These are phyloP conservation scores for Nomada fucata DNA, from an alignment of 2,888 invertebrate genomes.

Conservation along the genomic window DNA sequence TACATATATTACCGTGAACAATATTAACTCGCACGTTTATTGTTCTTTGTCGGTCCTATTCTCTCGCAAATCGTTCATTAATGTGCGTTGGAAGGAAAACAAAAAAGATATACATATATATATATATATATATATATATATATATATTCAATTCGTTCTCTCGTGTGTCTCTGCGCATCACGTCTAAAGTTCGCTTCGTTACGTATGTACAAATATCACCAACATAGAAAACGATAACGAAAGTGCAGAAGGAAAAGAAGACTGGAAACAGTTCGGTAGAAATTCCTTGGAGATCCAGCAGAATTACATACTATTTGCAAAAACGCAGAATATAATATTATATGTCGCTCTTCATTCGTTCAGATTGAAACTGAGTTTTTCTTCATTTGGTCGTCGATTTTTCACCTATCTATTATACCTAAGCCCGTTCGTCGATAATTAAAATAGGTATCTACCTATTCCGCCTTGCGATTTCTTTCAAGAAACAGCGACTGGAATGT, in stretches of 20 bases:
- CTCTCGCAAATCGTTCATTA: conserved; percentile 2
- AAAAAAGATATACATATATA: conserved; percentile 2
- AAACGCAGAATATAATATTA: conserved; percentile 7
- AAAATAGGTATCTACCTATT: conserved; percentile 18
- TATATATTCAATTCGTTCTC: conserved; percentile 19
- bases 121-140: not conserved
- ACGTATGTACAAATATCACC: conserved; percentile 43
- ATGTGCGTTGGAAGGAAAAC: conserved; percentile 44
- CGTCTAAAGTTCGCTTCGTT: not conserved
- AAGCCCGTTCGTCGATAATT: conserved; percentile 17
- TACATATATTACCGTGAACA: conserved; percentile 19
- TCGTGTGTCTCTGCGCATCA: not conserved
- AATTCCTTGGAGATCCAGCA: not conserved
- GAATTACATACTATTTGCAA: conserved; percentile 18
- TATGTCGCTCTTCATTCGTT: not conserved
- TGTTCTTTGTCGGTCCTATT: not conserved
- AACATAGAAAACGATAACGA: conserved; percentile 39
- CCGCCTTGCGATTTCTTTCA: not conserved
- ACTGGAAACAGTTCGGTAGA: not conserved
- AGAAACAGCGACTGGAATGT: conserved; percentile 50
- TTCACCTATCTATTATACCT: not conserved
- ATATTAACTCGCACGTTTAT: conserved; percentile 11
- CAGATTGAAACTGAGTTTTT: conserved; percentile 4
- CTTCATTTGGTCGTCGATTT: conserved; percentile 42
- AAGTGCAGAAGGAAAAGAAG: not conserved